Base-by-base conservation (phyloP, 64 coral and sea anemone genomes). In the Platygyra sinensis region DNA sequence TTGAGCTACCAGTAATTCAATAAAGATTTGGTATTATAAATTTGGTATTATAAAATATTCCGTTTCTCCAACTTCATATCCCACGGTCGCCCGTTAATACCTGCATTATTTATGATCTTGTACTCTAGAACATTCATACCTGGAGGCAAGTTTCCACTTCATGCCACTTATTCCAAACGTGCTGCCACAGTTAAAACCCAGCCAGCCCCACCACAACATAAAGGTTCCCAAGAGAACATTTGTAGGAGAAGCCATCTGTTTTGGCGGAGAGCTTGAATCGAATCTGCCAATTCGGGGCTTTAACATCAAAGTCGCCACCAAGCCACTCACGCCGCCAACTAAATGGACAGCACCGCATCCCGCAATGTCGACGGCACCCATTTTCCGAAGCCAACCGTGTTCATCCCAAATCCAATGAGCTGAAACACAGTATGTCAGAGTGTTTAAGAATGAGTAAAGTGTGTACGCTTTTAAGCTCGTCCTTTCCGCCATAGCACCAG, bases 161-260 rank as follows among this genome's bases (percentile, higher is more conserved):
- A 77, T 87, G 73, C 94, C 94, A 10, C 83, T 95, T 20, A 95
- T 95, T 72, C 94, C 94, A 60, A 95, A 95, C 10, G 94, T 95
- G 78, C 94, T 95, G 12, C 94, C 94, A 31, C 94, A 95, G 72
- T 95, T 95, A 54, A 95, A 95, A 0, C 94, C 94, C 20, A 95
- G 61, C 94, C 94, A 95, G 8, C 94, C 94, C 94, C 94, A 95
- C 94, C 94, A 95, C 10, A 95, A 22, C 94, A 95, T 95, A 29
- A 95, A 95, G 1, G 94, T 95, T 19, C 94, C 94, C 28, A 95
- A 73, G 38, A 95, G 86, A 30, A 95, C 94, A 64, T 95, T 95
- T 18, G 94, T 92, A 1, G 69, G 94, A 30, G 94, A 95, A 24
- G 84, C 86, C 86, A 91, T 88, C 30, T 85, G 84, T 57, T 54